Evolutionary conservation across 1,140 invertebrate genomes (phyloP).

Genomic region (Ostrea denselamellosa): DNA sequence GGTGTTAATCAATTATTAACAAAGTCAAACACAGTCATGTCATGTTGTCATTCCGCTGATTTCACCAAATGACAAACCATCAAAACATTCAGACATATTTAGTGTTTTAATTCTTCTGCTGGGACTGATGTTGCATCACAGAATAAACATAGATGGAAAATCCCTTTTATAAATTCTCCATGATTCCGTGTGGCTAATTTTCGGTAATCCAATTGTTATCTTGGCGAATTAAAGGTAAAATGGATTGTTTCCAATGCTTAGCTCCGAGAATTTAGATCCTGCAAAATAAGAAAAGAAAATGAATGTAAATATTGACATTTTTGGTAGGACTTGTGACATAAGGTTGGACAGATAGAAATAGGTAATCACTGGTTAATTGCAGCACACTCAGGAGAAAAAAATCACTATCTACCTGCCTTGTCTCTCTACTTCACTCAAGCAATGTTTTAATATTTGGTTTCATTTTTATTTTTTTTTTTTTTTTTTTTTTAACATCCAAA

Average conservation of each 20-base stretch:
- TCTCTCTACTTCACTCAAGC: conserved; percentile 11
- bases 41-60: not conserved
- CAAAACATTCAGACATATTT: conserved; percentile 17
- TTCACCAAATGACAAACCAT: not conserved
- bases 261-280: not conserved
- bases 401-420: not conserved
- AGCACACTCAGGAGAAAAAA: not conserved
- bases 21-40: conserved; percentile 19
- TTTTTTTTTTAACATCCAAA: not conserved
- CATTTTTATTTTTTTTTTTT: too few relatives aligned
- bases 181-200: conserved; percentile 33
- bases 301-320: conserved; percentile 34
- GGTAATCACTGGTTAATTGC: not conserved
- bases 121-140: conserved; percentile 30
- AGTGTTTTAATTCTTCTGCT: not conserved
- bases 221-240: conserved; percentile 25
- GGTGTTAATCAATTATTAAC: conserved; percentile 33
- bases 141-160: conserved; percentile 3
- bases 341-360: not conserved
- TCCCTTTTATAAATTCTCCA: conserved; percentile 31
- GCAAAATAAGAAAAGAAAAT: conserved; percentile 19
- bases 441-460: not conserved
- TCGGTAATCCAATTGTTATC: conserved; percentile 32
- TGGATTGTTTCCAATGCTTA: conserved; percentile 24
- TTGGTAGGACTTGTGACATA: conserved; percentile 31